Evolutionary conservation across 2,797 vertebrate species (phyloP).

Genomic region (Merluccius polli): DNA sequence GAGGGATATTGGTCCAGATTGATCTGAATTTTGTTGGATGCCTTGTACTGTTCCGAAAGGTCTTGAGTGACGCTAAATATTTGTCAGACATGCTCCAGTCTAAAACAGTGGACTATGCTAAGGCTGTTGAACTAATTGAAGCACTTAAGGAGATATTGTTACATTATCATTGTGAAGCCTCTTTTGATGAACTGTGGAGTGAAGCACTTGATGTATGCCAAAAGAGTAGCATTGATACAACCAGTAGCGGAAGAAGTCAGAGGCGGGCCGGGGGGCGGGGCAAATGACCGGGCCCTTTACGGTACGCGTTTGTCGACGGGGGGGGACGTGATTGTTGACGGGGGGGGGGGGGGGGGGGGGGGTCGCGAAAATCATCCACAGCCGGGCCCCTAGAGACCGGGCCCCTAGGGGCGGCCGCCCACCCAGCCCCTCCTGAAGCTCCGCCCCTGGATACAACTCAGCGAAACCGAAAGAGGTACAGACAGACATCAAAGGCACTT

Average conservation of each 20-base stretch:
- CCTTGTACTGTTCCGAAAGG: neutral
- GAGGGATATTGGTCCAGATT: neutral
- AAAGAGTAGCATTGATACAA: neutral
- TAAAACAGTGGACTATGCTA: neutral
- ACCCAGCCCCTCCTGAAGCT: too few relatives aligned
- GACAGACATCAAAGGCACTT: neutral
- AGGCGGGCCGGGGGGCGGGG: too few relatives aligned
- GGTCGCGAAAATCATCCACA: too few relatives aligned
- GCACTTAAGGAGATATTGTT: neutral
- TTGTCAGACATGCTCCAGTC: conserved; percentile 9
- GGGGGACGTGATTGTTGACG: too few relatives aligned
- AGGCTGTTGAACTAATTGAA: conserved; percentile 3
- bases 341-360: too few relatives aligned
- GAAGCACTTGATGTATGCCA: neutral
- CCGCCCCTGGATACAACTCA: too few relatives aligned
- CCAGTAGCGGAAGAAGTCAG: too few relatives aligned
- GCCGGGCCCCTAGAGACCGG: too few relatives aligned
- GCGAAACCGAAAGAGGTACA: neutral
- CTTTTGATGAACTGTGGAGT: neutral
- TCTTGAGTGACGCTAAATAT: neutral
- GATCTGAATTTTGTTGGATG: neutral
- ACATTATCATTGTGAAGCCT: neutral
- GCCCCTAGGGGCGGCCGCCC: too few relatives aligned
- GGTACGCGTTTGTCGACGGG: too few relatives aligned
- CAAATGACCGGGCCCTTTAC: too few relatives aligned